A percentile compares a stretch with the other conserved stretches of the same genome.
These are phyloP conservation scores for Falcaria lacertinaria DNA, from an alignment of 2,888 invertebrate genomes.

Conservation along the genomic window DNA sequence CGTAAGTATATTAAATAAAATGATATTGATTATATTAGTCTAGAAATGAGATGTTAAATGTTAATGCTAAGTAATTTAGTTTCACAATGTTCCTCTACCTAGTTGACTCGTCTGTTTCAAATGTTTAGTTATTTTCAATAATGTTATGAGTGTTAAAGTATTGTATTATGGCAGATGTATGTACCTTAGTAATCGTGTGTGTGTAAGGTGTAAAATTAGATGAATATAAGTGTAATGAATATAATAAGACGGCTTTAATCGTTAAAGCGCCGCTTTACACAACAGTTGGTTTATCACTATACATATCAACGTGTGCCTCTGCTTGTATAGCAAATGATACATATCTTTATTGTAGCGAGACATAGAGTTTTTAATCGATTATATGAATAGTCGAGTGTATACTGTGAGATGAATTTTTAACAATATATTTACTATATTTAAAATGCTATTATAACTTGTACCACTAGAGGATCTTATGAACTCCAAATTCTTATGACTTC, in stretches of 20 bases:
- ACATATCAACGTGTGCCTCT: slow-evolving; percentile 79
- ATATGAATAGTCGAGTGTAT: slow-evolving; percentile 54
- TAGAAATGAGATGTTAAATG: slow-evolving; percentile 31
- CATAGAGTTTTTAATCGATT: slow-evolving; percentile 63
- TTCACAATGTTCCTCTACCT: slow-evolving; percentile 59
- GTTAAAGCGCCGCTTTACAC: slow-evolving; percentile 66
- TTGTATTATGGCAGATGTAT: slow-evolving; percentile 21
- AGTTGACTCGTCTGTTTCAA: slow-evolving; percentile 35
- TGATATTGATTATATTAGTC: slow-evolving; percentile 20
- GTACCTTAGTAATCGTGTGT: slow-evolving; percentile 34
- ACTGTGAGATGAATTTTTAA: slow-evolving; percentile 69
- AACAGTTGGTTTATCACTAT: slow-evolving; percentile 52
- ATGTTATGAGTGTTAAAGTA: slow-evolving; percentile 19
- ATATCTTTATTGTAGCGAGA: slow-evolving; percentile 68
- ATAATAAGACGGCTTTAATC: slow-evolving; percentile 58
- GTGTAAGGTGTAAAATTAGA: slow-evolving; percentile 29
- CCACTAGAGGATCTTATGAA: slow-evolving; percentile 76
- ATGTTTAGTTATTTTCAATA: slow-evolving; percentile 36
- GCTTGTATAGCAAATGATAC: slow-evolving; percentile 72
- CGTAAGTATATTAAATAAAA: not conserved
- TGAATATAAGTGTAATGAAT: slow-evolving; percentile 22
- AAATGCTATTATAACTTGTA: slow-evolving; percentile 64
- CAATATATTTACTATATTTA: slow-evolving; percentile 68
- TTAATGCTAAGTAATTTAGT: slow-evolving; percentile 37
- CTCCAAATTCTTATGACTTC: slow-evolving; percentile 76